phyloP scores from a whole-genome alignment of 2,113 vertebrate genomes.

The Siphamia tubifer region DNA sequence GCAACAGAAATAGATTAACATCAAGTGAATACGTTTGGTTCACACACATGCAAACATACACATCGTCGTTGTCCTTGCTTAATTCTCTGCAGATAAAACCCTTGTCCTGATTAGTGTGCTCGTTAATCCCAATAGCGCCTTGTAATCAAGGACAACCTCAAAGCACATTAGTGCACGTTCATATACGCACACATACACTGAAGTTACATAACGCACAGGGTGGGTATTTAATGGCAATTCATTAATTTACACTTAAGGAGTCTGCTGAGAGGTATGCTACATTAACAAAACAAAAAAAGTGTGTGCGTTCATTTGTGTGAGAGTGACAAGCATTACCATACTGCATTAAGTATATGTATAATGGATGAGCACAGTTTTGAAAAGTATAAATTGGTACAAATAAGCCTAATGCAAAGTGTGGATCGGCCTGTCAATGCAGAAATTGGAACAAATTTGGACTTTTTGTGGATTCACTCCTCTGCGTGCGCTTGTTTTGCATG shows the following conservation, averaged over 20 bases:
- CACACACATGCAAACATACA: conserved; percentile 1
- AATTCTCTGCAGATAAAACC: conserved; percentile 50
- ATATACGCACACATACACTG: conserved; percentile 5
- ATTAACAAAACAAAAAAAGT: conserved; percentile 61
- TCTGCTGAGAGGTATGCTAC: conserved; percentile 65
- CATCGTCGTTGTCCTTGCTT: conserved; percentile 16
- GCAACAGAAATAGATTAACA: conserved; percentile 35
- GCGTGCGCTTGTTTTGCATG: not conserved
- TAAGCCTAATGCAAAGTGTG: conserved; percentile 45
- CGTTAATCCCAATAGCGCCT: conserved; percentile 73
- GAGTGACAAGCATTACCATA: conserved; percentile 45
- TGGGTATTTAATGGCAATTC: conserved; percentile 72
- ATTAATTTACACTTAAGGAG: conserved; percentile 64
- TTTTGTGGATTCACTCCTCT: not conserved
- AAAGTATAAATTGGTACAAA: conserved; percentile 65
- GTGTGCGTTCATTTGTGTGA: conserved; percentile 43
- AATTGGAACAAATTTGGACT: not conserved
- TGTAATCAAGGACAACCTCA: conserved; percentile 64
- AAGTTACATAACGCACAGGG: conserved; percentile 54
- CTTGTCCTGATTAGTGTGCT: conserved; percentile 70
- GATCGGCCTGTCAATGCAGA: conserved; percentile 23
- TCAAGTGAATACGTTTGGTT: conserved; percentile 16
- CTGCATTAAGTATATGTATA: conserved; percentile 61
- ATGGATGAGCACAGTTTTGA: conserved; percentile 64
- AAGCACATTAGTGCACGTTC: not conserved